Base-by-base conservation (phyloP, 2,888 invertebrate species). In the Macrophya annulata region DNA sequence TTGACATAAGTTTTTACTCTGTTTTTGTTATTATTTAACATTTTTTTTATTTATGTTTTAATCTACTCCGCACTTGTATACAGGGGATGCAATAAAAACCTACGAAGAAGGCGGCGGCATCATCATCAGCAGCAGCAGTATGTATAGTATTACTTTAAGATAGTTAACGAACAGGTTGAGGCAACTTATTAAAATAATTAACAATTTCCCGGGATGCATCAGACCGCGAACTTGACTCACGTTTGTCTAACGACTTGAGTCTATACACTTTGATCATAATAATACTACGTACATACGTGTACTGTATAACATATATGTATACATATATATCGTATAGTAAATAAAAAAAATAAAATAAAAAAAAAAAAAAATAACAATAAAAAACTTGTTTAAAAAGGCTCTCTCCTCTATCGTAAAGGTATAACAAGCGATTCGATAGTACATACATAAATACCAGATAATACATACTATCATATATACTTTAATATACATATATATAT, bases 131-230 rank as follows among this genome's bases (percentile, higher is more conserved):
- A 51, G 6, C 17, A 17, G 48, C 17, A 15, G 17, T 17, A 48
- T 15, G 72, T 72, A 72, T 72, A 72, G 37, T 9, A 40, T 21
- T 9, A 43, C 68, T 48, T 68, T 25, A 40, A 37, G 81, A 81
- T 21, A 25, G 83, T 68, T 83, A 37, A 37, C 68, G 37, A 68
- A 84, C 74, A 77, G 51, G 86, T 82, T 10, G 84, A 77, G 55
- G 85, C 87, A 86, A 87, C 87, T 89, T 87, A 88, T 88, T 88
- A 88, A 86, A 87, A 88, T 89, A 89, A 89, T 89, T 88, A 88
- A 89, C 88, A 88, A 88, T 89, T 88, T 89, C 86, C 87, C 55
- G 55, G 87, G 87, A 89, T 87, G 88, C 88, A 88, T 86, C 87
- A 85, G 86, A 88, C 86, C 88, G 88, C 88, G 87, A 89, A 88